Evolutionary conservation across 2,888 invertebrate genomes (phyloP).

Genomic region (Pantelozetes paolii): DNA sequence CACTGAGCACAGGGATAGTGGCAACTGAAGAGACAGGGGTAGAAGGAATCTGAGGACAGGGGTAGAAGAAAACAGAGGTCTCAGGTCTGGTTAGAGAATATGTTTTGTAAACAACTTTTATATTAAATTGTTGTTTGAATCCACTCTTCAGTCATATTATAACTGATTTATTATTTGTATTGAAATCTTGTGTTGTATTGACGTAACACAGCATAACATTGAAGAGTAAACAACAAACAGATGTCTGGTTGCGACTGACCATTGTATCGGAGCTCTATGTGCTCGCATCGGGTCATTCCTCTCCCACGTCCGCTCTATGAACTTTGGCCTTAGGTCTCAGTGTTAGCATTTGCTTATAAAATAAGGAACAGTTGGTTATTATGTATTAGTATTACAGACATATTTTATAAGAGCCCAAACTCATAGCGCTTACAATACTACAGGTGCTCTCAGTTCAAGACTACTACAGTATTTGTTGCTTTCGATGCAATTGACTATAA

Average conservation of each 20-base stretch:
- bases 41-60: too few species aligned
- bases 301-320: slow-evolving; percentile 19
- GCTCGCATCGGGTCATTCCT: slow-evolving; percentile 7
- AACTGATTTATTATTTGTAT: neutral
- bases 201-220: neutral
- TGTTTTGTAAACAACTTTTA: slow-evolving; percentile 4
- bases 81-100: neutral
- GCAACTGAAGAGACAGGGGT: neutral
- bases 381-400: slow-evolving; percentile 11
- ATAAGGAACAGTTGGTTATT: slow-evolving; percentile 18
- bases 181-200: neutral
- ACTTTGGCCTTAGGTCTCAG: slow-evolving; percentile 16
- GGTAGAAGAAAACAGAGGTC: too few species aligned
- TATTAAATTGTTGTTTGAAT: neutral
- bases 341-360: slow-evolving; percentile 9
- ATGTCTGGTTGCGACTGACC: slow-evolving; percentile 9
- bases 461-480: neutral
- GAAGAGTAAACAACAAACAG: slow-evolving; percentile 31
- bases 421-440: neutral
- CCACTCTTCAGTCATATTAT: neutral
- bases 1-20: neutral
- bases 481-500: neutral
- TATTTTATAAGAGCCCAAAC: neutral
- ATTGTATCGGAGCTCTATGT: slow-evolving; percentile 19
- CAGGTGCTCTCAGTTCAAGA: neutral